Evolutionary conservation across 2,888 invertebrate species (phyloP), one percentile per base, ranked within the genome.

Genomic region (Julus scandinavius): DNA sequence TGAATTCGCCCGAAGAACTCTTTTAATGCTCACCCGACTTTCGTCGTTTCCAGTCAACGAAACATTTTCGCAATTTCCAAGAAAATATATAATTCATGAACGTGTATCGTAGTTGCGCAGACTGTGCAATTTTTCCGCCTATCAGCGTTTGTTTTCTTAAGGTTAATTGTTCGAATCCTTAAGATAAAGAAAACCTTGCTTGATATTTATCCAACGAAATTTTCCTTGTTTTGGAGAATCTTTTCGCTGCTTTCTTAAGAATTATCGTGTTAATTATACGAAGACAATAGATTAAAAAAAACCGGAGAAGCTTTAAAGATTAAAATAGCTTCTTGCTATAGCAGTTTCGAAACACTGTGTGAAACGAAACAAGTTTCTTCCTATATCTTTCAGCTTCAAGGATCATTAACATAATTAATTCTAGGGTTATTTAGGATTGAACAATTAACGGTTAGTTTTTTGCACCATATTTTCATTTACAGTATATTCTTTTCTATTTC

Each of bases 101-200:
- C n/a, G 63, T 63, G 17, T 63, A n/a, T n/a, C 63, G 17, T 63
- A 63, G n/a, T 63, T 63, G 17, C n/a, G 63, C 63, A 17, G 63
- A 29, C 9, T 72, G 20, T 72, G 72, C 72, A 72, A 72, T 72
- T 29, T 72, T 72, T 72, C 72, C 72, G 72, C 72, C 72, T 72
- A 72, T 72, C 72, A 72, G 29, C 72, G 72, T 29, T 72, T 72
- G n/a, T 72, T 72, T 72, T 72, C 72, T 72, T 72, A 72, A 72
- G 72, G 20, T 72, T 72, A 72, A 72, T 72, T 20, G 72, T 20
- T 72, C 29, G 72, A 72, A 72, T 72, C 29, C 72, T 72, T 11
- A 29, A 72, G 72, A 72, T 72, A 72, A 72, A 72, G 72, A 72
- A 72, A 29, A 29, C 9, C 29, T 72, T 72, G 20, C 29, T 29